Evolutionary conservation across 1,140 invertebrate genomes (phyloP).

Genomic region (Semibalanus balanoides): DNA sequence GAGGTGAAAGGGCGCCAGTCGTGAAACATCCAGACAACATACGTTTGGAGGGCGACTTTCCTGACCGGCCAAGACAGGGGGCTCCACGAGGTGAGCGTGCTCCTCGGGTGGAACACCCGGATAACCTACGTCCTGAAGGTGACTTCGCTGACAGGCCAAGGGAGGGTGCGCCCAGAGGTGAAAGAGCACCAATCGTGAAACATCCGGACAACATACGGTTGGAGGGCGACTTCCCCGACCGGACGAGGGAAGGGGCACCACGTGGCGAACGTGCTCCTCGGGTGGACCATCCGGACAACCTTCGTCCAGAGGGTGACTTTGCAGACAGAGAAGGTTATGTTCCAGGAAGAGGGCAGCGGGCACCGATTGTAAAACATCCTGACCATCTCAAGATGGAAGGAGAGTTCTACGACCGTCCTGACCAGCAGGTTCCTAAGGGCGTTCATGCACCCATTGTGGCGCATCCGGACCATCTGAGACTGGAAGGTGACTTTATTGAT

Average conservation of each 20-base stretch:
- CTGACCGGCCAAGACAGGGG: slow-evolving; percentile 7
- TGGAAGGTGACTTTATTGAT: slow-evolving; percentile 44
- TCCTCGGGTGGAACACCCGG: slow-evolving; percentile 31
- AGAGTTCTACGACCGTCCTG: background rate
- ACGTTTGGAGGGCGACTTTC: slow-evolving; percentile 20
- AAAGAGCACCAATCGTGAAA: slow-evolving; percentile 28
- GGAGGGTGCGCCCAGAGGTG: slow-evolving; percentile 21
- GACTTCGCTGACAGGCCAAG: slow-evolving; percentile 24
- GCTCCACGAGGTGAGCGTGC: slow-evolving; percentile 24
- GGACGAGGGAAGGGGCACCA: slow-evolving; percentile 6
- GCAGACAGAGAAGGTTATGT: slow-evolving; percentile 12
- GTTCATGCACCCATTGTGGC: slow-evolving; percentile 30
- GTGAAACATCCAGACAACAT: slow-evolving; percentile 23
- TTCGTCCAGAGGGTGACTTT: slow-evolving; percentile 41
- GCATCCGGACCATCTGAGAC: slow-evolving; percentile 37
- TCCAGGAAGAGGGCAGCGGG: slow-evolving; percentile 17
- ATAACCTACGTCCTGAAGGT: slow-evolving; percentile 41
- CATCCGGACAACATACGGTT: slow-evolving; percentile 39
- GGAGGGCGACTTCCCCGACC: slow-evolving; percentile 36
- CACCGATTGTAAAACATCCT: slow-evolving; percentile 17
- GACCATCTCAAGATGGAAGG: slow-evolving; percentile 13
- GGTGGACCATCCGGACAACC: slow-evolving; percentile 33
- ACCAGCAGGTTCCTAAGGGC: slow-evolving; percentile 18
- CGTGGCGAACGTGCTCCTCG: slow-evolving; percentile 28
- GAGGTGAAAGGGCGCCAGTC: slow-evolving; percentile 19